A percentile compares a stretch with the other conserved stretches of the same genome.
Conservation (phyloP, 2,888 invertebrate genomes). For the Dendrolimus houi region DNA sequence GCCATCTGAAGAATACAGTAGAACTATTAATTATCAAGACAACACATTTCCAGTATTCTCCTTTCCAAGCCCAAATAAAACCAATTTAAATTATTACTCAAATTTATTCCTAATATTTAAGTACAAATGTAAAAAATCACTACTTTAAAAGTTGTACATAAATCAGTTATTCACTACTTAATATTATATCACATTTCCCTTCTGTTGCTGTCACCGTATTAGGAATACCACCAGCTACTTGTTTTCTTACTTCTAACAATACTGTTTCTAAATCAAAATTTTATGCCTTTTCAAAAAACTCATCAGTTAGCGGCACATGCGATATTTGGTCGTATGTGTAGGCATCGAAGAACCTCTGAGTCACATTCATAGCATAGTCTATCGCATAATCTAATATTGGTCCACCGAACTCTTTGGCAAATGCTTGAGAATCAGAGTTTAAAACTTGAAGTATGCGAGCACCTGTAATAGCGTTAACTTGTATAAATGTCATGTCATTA, state of each 20-base stretch:
- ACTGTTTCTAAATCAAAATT: background rate
- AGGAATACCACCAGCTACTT: too few species aligned
- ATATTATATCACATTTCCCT: background rate
- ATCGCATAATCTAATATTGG: conserved; percentile 68
- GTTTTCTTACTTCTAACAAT: conserved; percentile 2
- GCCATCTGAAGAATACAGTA: too few species aligned
- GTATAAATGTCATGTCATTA: too few species aligned
- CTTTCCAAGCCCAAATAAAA: too few species aligned
- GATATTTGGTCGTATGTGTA: conserved; percentile 64
- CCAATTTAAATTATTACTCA: too few species aligned
- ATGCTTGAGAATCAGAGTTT: conserved; percentile 58
- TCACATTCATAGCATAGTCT: conserved; percentile 66
- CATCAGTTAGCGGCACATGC: conserved; percentile 52
- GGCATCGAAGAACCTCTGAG: conserved; percentile 61
- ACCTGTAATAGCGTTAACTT: conserved; percentile 30
- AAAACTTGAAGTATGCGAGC: conserved; percentile 56
- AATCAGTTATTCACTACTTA: background rate
- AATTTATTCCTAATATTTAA: too few species aligned
- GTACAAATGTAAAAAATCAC: too few species aligned
- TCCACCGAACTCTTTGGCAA: conserved; percentile 64
- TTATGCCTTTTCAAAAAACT: conserved; percentile 56
- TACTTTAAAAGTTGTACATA: background rate
- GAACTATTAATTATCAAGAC: too few species aligned
- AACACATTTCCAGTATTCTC: too few species aligned
- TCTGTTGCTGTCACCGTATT: background rate